Evolutionary conservation across 92 coral and sea anemone species (phyloP), one percentile per base, ranked within the genome.

Genomic region (Porites rus): DNA sequence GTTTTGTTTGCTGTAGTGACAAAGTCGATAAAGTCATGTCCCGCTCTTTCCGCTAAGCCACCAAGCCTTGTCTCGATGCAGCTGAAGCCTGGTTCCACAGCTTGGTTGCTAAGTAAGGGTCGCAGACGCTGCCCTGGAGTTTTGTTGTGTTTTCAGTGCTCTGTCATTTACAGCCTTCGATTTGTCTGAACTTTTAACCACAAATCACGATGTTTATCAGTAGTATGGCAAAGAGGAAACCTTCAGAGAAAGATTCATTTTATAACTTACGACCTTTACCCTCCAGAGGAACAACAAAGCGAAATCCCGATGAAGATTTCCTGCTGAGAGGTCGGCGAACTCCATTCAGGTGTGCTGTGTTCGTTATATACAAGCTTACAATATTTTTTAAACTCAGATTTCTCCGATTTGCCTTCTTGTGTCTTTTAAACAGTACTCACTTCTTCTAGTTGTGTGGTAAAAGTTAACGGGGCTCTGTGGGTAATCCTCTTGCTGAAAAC

Each of bases 241-340:
- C 93, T 51, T 80, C 76, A 5, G 91, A 88, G 9, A 75, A 86
- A n/a, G 93, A 89, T 54, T 86, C 96, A 51, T 84, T 92, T 43
- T 93, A 81, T 56, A 94, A 92, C 72, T 74, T 92, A 82, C 92
- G 97, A 75, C 98, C 99, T 38, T 74, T 94, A 54, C 99, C 99
- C 1, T 89, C 93, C 65, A 93, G 83, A 60, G 98, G 99, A 11
- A 96, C 99, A 65, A 93, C 66, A 63, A 91, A 92, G 72, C 92
- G 99, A 61, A 96, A 96, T 78, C 99, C 99, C 10, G 99, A 96
- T 83, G 99, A 96, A 77, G 96, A 96, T 78, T 95, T 96, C 71
- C 92, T 96, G 18, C 82, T 96, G 69, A 94, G 95, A 43, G 99
- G 99, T 59, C 84, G 91, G 18, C 86, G 89, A 80, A 90, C 97